These are phyloP conservation scores for Mycogona germanica DNA, from an alignment of 2,888 invertebrate genomes.

Conservation along the genomic window DNA sequence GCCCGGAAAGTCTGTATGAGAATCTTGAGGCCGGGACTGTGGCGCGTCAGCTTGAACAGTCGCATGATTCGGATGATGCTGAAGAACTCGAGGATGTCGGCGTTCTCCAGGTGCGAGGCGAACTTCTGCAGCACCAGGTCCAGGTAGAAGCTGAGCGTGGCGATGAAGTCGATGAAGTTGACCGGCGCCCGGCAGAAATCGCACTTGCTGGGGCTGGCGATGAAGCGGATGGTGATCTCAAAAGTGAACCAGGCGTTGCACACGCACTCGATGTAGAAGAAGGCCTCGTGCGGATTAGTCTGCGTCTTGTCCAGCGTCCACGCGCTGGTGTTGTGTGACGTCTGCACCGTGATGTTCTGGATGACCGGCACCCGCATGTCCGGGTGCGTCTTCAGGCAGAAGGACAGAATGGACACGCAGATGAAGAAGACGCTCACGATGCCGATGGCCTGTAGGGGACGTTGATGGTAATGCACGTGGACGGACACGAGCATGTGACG, in stretches of 20 bases:
- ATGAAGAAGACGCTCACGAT: constrained; percentile 99
- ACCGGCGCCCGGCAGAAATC: constrained; percentile 89
- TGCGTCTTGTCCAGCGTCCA: constrained; percentile 75
- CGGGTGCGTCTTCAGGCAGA: constrained; percentile 99
- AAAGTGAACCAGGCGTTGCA: constrained; percentile 99
- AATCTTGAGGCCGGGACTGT: constrained; percentile 95
- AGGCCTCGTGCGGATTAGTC: constrained; percentile 92
- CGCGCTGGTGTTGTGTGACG: constrained; percentile 55
- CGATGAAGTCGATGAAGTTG: constrained; percentile 98
- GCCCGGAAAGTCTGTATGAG: constrained; percentile 95
- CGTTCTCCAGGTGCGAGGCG: constrained; percentile 83
- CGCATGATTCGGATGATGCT: constrained; percentile 92
- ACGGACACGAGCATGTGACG: too few species aligned
- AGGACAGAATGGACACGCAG: constrained; percentile 96
- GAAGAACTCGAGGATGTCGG: constrained; percentile 94
- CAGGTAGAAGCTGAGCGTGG: constrained; percentile 96
- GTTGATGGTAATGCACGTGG: too few species aligned
- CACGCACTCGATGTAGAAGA: constrained; percentile 96
- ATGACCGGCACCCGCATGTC: constrained; percentile 85
- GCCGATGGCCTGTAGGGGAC: constrained; percentile 79
- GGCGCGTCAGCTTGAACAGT: constrained; percentile 90
- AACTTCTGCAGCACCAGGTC: constrained; percentile 80
- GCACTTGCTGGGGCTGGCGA: constrained; percentile 86
- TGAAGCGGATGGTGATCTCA: constrained; percentile 73
- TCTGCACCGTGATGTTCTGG: constrained; percentile 61